Percentiles rank a stretch among this genome's conserved stretches.
Conservation (phyloP, 2,113 vertebrate species). For the Tenrec ecaudatus region DNA sequence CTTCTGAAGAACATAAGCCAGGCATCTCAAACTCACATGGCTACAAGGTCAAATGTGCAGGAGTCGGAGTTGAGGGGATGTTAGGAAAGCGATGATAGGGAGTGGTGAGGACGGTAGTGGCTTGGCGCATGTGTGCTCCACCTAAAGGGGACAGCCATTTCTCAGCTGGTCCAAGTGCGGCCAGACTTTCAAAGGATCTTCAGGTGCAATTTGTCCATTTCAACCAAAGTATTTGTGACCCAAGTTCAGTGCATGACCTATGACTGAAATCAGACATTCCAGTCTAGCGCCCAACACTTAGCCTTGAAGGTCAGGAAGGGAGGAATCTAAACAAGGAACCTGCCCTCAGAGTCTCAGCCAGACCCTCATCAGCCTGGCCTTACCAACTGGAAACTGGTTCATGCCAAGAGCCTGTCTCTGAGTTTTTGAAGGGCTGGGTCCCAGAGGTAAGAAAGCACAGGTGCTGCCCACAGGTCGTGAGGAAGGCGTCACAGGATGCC, state of each 20-base stretch:
- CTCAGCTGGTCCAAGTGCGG: background rate
- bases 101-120: background rate
- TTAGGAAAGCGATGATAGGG: accelerated
- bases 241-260: background rate
- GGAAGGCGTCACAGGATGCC: background rate
- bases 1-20: background rate
- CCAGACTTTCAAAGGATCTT: background rate
- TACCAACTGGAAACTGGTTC: background rate
- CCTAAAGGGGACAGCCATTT: background rate
- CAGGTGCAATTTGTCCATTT: conserved; percentile 35
- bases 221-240: conserved; percentile 37
- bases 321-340: accelerated
- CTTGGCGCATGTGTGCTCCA: accelerated
- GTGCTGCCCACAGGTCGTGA: too few species aligned
- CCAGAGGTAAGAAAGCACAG: background rate
- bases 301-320: background rate
- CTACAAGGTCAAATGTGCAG: accelerated
- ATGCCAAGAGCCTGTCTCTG: background rate
- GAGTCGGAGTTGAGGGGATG: background rate
- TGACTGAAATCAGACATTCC: background rate
- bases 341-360: background rate
- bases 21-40: background rate
- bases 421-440: background rate
- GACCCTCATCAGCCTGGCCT: accelerated
- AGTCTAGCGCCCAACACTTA: background rate